These are phyloP conservation scores for Meandrina meandrites DNA, from an alignment of 92 coral and sea anemone genomes.

Conservation along the genomic window DNA sequence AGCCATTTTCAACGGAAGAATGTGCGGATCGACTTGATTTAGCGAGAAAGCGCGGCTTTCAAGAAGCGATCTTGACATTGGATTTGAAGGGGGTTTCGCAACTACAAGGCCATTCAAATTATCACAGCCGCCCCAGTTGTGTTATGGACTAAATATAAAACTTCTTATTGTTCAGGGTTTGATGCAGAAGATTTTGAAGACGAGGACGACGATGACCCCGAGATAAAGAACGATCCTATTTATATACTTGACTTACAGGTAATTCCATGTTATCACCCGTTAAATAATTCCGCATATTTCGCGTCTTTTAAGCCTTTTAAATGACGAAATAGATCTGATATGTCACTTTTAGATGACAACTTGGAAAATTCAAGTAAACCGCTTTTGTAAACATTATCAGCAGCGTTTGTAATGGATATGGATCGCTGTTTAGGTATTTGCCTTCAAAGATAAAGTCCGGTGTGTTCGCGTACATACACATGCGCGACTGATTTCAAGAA, in stretches of 20 bases:
- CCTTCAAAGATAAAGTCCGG: too few relatives aligned
- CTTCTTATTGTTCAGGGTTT: slow-evolving; percentile 58
- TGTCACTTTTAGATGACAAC: background rate
- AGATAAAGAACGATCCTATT: slow-evolving; percentile 83
- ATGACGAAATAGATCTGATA: background rate
- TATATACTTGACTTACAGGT: slow-evolving; percentile 93
- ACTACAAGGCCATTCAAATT: background rate
- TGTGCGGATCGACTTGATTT: background rate
- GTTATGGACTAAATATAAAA: background rate
- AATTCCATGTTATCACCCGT: background rate
- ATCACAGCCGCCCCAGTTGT: background rate
- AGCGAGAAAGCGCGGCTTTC: background rate
- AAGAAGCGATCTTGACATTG: background rate
- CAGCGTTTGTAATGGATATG: background rate
- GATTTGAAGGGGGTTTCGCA: background rate
- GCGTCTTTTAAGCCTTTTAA: background rate
- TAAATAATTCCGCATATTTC: background rate
- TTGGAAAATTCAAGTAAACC: background rate
- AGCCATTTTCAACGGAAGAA: background rate
- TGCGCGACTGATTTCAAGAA: too few relatives aligned
- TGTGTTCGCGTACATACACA: too few relatives aligned
- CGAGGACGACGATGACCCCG: slow-evolving; percentile 94
- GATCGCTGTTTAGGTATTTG: too few relatives aligned
- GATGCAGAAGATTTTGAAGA: slow-evolving; percentile 79
- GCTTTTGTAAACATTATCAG: background rate